A percentile compares a stretch with the other conserved stretches of the same genome.
phyloP scores from a whole-genome alignment of 2,797 vertebrate genomes.

The Etheostoma nigrum region DNA sequence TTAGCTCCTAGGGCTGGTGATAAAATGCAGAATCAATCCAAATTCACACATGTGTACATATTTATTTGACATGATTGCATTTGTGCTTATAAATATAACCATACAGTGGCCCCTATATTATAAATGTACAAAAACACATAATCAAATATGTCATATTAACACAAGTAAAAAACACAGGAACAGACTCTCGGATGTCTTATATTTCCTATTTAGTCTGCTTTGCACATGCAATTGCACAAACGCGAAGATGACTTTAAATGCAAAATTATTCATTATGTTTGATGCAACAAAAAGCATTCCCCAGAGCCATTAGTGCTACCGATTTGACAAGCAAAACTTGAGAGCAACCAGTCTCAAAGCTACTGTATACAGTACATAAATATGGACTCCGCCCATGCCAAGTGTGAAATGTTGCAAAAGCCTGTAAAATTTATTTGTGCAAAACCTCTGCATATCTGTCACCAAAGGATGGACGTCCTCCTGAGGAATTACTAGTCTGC shows the following conservation, averaged over 20 bases:
- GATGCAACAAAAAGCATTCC: constrained; percentile 36
- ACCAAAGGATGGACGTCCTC: background rate
- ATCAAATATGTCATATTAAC: constrained; percentile 23
- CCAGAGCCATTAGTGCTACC: constrained; percentile 25
- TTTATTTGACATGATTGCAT: constrained; percentile 34
- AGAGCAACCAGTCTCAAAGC: constrained; percentile 48
- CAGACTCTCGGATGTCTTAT: constrained; percentile 13
- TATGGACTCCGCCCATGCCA: constrained; percentile 37
- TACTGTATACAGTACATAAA: constrained; percentile 31
- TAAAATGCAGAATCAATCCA: constrained; percentile 43
- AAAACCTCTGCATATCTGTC: constrained; percentile 5
- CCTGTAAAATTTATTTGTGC: constrained; percentile 45
- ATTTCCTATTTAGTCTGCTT: constrained; percentile 43
- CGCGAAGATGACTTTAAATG: constrained; percentile 36
- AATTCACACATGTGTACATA: constrained; percentile 3
- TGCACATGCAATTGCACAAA: constrained; percentile 39
- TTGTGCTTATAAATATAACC: background rate
- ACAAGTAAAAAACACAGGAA: constrained; percentile 27
- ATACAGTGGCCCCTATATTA: constrained; percentile 1
- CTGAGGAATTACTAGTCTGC: background rate
- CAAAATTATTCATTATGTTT: constrained; percentile 66
- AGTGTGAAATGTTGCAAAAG: constrained; percentile 40
- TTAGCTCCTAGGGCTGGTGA: constrained; percentile 46
- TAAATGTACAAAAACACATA: constrained; percentile 1
- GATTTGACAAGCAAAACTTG: constrained; percentile 57